Base-by-base conservation (phyloP, 2,888 invertebrate species). In the Lasiommata megera region DNA sequence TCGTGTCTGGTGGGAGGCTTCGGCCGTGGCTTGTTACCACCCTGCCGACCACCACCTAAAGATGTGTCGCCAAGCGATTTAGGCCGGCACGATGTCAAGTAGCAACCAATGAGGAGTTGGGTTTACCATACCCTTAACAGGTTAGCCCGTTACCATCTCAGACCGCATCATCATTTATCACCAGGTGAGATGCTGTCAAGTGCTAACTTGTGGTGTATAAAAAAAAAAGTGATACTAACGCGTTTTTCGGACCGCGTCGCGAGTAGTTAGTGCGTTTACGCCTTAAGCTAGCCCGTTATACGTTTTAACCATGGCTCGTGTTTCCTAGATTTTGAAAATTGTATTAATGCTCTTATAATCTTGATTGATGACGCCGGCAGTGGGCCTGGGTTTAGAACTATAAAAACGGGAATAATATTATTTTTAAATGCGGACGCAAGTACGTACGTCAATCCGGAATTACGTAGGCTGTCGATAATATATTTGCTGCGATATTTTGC, bases 291-390 rank as follows among this genome's bases (percentile, higher is more conserved):
- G 31, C 11, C 11, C 34, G 34, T 34, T 34, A 11, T 16, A 46
- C 11, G n/a, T 14, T 38, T 51, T 28, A n/a, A 38, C 17, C 14
- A 38, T 14, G 28, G 34, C 31, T 56, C 31, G 50, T 50, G 31
- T 50, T 43, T 36, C 34, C 43, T 50, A 56, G 56, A 56, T 56
- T 56, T 48, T 56, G 48, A 41, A 43, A 41, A 41, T 50, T 43
- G 47, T 55, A 48, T 48, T 48, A 34, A n/a, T 34, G 48, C 16
- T 18, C 41, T 34, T 41, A 50, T 56, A 50, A 36, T 50, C 56
- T 50, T 56, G 56, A 56, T 56, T 43, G 41, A 56, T 56, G 40
- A 38, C 23, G 37, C 6, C 23, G 5, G 5, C 6, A 36, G 56
- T 50, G 41, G 56, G 50, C 5, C 40, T 28, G 18, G 29, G 29